Percentiles rank a stretch among this genome's conserved stretches.
Conservation (phyloP, 2,113 vertebrate species). For the Callopanchax toddi region DNA sequence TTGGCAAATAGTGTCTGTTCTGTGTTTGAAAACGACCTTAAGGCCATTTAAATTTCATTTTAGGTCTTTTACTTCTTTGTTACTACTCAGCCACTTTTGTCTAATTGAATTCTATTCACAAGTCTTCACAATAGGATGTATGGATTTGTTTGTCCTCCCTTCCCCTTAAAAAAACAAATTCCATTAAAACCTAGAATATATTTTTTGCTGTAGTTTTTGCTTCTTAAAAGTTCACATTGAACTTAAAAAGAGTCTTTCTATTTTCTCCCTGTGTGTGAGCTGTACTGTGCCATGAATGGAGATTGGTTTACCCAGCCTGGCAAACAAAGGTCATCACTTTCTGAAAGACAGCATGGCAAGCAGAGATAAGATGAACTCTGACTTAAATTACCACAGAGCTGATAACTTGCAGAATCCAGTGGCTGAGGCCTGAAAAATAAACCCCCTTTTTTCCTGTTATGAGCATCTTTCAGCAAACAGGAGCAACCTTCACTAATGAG, state of each 20-base stretch:
- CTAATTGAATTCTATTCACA: too few species aligned
- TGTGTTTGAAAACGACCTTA: neutral
- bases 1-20: neutral
- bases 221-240: too few species aligned
- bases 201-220: too few species aligned
- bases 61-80: neutral
- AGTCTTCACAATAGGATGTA: too few species aligned
- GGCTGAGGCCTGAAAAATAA: constrained; percentile 24
- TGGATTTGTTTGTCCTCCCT: too few species aligned
- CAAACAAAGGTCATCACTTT: constrained; percentile 67
- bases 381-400: constrained; percentile 39
- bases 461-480: constrained; percentile 38
- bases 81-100: too few species aligned
- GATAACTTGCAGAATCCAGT: constrained; percentile 42
- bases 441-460: constrained; percentile 14
- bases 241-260: constrained; percentile 13
- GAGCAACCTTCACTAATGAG: constrained; percentile 38
- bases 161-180: too few species aligned
- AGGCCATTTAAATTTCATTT: neutral
- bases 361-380: constrained; percentile 61
- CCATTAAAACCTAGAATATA: too few species aligned
- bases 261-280: constrained; percentile 19
- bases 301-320: constrained; percentile 31
- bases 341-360: constrained; percentile 51
- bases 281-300: constrained; percentile 21